Percentiles rank a stretch among this genome's conserved stretches.
Evolutionary conservation across 2,113 vertebrate species (phyloP).

Genomic region (Monarcha castaneiventris): DNA sequence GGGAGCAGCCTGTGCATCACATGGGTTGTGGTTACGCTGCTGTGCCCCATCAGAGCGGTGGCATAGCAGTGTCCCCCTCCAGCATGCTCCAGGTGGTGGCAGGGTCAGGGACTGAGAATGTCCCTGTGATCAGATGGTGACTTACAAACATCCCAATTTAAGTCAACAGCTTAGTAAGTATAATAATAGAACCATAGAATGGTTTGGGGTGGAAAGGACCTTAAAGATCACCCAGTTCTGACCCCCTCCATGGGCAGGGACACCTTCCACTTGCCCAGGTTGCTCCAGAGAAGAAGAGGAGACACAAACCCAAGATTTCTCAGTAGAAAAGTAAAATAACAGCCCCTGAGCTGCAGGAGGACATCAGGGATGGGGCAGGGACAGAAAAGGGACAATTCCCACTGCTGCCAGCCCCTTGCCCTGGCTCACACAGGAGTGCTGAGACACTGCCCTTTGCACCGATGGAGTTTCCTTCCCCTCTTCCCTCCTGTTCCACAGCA

Average conservation of each 20-base stretch:
- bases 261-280: not conserved
- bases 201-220: not conserved
- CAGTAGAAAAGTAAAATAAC: not conserved
- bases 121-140: fast-evolving
- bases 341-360: not conserved
- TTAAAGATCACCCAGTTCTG: not conserved
- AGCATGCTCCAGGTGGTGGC: not conserved
- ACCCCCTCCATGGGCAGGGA: not conserved
- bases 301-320: no score
- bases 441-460: not conserved
- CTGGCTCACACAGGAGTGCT: fast-evolving
- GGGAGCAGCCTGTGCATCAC: not conserved
- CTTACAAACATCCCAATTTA: not conserved
- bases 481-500: not conserved
- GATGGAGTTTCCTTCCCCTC: fast-evolving
- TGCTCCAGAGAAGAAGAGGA: not conserved
- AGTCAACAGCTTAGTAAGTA: not conserved
- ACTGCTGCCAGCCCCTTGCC: not conserved
- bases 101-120: not conserved
- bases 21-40: not conserved
- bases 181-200: fast-evolving
- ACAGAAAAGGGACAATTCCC: not conserved
- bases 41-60: not conserved
- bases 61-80: not conserved
- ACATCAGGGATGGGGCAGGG: not conserved